Percentiles rank a stretch among this genome's conserved stretches.
These are phyloP conservation scores for Amphipoea lucens DNA, from an alignment of 2,888 invertebrate species.

Conservation along the genomic window DNA sequence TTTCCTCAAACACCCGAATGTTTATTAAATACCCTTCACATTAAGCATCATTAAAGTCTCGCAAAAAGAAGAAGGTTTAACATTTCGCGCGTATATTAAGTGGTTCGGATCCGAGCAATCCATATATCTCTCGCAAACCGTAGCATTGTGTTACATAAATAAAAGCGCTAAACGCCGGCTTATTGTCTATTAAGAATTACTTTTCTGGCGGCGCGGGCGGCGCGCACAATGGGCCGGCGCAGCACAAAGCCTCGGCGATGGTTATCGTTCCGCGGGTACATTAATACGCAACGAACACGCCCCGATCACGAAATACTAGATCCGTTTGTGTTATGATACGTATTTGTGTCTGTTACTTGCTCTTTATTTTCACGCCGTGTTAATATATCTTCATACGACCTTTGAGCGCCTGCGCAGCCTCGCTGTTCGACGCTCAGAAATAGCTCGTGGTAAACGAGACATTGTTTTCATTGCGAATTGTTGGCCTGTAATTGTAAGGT, in stretches of 20 bases:
- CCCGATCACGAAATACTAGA: constrained; percentile 88
- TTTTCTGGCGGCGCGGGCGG: constrained; percentile 83
- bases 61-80: constrained; percentile 50
- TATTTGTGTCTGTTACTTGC: constrained; percentile 72
- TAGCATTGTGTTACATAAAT: constrained; percentile 87
- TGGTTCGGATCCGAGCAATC: constrained; percentile 70
- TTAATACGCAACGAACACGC: constrained; percentile 88
- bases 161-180: constrained; percentile 87
- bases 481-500: constrained; percentile 31
- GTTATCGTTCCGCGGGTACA: constrained; percentile 83
- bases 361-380: constrained; percentile 80
- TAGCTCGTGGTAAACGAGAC: constrained; percentile 54
- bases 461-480: constrained; percentile 61
- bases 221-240: constrained; percentile 86
- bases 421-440: constrained; percentile 12
- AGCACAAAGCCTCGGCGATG: constrained; percentile 84
- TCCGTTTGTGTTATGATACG: constrained; percentile 83
- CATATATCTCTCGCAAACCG: constrained; percentile 83
- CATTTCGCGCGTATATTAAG: constrained; percentile 63
- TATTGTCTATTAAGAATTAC: constrained; percentile 90
- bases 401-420: constrained; percentile 41
- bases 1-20: constrained; percentile 64
- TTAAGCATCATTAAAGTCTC: constrained; percentile 56
- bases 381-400: constrained; percentile 71
- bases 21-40: constrained; percentile 71